Evolutionary conservation across 2,797 vertebrate genomes (phyloP), one percentile per base, ranked within the genome.

Genomic region (Taeniopygia guttata): DNA sequence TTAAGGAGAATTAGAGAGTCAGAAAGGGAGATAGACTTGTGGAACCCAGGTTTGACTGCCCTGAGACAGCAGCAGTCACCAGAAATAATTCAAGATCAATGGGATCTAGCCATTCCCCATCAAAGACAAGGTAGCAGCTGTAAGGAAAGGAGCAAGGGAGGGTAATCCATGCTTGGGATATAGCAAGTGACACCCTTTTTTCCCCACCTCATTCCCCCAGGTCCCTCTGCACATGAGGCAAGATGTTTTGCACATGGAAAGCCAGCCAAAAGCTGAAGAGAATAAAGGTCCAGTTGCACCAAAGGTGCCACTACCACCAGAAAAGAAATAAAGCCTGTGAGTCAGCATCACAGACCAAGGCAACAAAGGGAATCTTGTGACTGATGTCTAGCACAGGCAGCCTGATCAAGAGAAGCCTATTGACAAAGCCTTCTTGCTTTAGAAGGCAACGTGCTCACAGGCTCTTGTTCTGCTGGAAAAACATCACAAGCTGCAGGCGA

Each of bases 321-420:
- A 51, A 51, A 84, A 66, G 2, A 21, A 66, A 4, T 38, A 54
- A 67, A 75, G 7, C 23, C 10, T 13, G 12, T 51, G 11, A 9
- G 12, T 59, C 45, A 59, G 23, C 67, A 75, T 3, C 0, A 1
- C 27, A 76, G 22, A 52, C 12, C 27, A 58, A 84, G 5, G 21
- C 12, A 22, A 36, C 14, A 67, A 67, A 58, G 10, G 1, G 3
- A 43, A 58, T 45, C 7, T 36, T 18, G 5, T 42, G 8, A 58
- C 1, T 38, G 8, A 30, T 43, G 26, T 38, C 38, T 6, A 19
- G 3, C 22, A 43, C 12, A 52, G 12, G 27, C 1, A 0, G 27
- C 7, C 70, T 23, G 38, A 51, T 67, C 18, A 84, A 75, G 8
- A 32, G 29, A 4, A 82, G n/a, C 40, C 36, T 27, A 22, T 2